These are phyloP conservation scores for Quadroppia sp. DNA, from an alignment of 2,888 invertebrate species.

Conservation along the genomic window DNA sequence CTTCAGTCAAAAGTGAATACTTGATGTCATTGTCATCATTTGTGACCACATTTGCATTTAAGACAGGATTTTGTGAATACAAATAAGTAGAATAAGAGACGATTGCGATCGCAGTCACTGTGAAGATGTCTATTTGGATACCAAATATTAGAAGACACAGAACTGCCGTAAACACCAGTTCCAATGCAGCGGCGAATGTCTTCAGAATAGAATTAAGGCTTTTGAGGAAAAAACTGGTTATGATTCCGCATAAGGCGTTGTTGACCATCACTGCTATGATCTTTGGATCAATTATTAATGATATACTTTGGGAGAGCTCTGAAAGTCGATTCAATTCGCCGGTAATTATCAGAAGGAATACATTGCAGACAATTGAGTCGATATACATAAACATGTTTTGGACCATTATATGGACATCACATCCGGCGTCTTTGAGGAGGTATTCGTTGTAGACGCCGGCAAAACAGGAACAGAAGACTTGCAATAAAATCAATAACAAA, in stretches of 20 bases:
- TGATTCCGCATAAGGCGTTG: slow-evolving; percentile 84
- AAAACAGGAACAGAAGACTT: slow-evolving; percentile 79
- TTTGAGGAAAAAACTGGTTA: slow-evolving; percentile 87
- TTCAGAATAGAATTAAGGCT: slow-evolving; percentile 90
- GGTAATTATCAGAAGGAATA: slow-evolving; percentile 62
- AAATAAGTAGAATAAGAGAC: slow-evolving; percentile 72
- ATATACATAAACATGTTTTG: slow-evolving; percentile 95
- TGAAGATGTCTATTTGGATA: slow-evolving; percentile 76
- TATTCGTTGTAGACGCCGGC: slow-evolving; percentile 96
- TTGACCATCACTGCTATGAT: slow-evolving; percentile 78
- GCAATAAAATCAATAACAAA: slow-evolving; percentile 48
- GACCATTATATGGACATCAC: slow-evolving; percentile 78
- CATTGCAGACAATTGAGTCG: slow-evolving; percentile 87
- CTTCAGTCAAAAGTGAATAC: too few species aligned
- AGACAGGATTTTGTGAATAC: background rate
- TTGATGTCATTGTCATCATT: too few species aligned
- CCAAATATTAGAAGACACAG: slow-evolving; percentile 75
- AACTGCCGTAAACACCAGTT: slow-evolving; percentile 81
- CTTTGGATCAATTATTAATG: slow-evolving; percentile 54
- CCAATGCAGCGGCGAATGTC: slow-evolving; percentile 90
- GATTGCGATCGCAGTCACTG: slow-evolving; percentile 71
- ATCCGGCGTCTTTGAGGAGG: slow-evolving; percentile 77
- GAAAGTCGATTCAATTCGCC: slow-evolving; percentile 2
- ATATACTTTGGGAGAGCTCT: slow-evolving; percentile 13
- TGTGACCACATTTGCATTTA: background rate